These are phyloP conservation scores for Lacerta bilineata DNA, from an alignment of 2,797 vertebrate species.

Conservation along the genomic window DNA sequence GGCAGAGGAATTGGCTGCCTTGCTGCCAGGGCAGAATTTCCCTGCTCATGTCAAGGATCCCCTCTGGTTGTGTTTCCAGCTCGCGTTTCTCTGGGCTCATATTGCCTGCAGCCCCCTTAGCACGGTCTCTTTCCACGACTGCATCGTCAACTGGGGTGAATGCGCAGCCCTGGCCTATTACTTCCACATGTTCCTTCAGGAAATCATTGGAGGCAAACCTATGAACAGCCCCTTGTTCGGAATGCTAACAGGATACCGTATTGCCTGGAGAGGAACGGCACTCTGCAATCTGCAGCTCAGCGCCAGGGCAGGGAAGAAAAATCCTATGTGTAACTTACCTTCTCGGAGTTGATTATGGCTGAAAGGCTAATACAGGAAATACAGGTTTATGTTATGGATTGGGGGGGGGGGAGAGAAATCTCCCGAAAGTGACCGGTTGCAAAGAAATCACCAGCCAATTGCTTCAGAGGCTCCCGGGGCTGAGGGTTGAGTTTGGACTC, in stretches of 20 bases:
- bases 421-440: no score
- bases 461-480: background rate
- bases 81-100: background rate
- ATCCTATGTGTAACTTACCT: background rate
- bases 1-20: background rate
- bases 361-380: rapidly evolving
- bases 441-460: background rate
- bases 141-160: slow-evolving; percentile 78
- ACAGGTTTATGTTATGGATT: background rate
- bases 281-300: slow-evolving; percentile 32
- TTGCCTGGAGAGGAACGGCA: slow-evolving; percentile 76
- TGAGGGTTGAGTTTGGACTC: no score
- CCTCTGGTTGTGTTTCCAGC: background rate
- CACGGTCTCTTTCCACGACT: slow-evolving; percentile 45
- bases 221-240: slow-evolving; percentile 81
- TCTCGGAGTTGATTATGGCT: background rate
- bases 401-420: background rate
- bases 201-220: slow-evolving; percentile 80
- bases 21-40: background rate
- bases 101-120: slow-evolving; percentile 58
- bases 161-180: slow-evolving; percentile 84
- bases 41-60: background rate
- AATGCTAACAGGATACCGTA: slow-evolving; percentile 84
- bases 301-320: rapidly evolving
- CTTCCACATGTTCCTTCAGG: slow-evolving; percentile 95